phyloP scores from a whole-genome alignment of 2,113 vertebrate species.

The Sceloporus tristichus region DNA sequence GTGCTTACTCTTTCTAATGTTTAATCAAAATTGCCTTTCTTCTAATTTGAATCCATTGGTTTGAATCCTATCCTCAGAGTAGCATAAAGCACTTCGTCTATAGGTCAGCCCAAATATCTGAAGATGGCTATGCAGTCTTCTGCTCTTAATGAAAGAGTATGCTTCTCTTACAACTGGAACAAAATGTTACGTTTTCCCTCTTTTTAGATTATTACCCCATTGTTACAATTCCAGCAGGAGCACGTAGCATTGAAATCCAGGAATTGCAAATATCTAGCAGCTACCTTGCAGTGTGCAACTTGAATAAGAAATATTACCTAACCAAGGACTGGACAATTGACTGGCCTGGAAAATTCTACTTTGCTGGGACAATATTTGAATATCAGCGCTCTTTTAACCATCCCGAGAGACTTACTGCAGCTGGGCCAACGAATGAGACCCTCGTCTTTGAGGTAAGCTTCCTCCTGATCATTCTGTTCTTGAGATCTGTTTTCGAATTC shows the following conservation, averaged over 20 bases:
- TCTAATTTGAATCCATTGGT: no score
- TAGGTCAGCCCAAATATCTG: no score
- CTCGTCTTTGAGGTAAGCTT: slow-evolving; percentile 96
- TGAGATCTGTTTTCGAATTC: slow-evolving; percentile 69
- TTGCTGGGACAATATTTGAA: slow-evolving; percentile 90
- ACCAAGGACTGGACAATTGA: slow-evolving; percentile 94
- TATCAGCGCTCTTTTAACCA: slow-evolving; percentile 90
- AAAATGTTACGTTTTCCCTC: slow-evolving; percentile 2
- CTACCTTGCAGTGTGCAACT: slow-evolving; percentile 90
- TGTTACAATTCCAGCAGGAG: slow-evolving; percentile 89
- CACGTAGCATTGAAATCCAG: slow-evolving; percentile 86
- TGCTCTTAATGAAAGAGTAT: background rate
- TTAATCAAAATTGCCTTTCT: no score
- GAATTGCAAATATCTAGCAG: slow-evolving; percentile 90
- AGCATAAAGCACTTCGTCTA: no score
- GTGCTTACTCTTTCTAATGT: no score
- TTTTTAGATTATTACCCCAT: slow-evolving; percentile 89
- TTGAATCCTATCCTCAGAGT: no score
- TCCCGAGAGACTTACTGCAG: slow-evolving; percentile 88
- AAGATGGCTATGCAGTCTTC: no score
- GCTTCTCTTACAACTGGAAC: background rate
- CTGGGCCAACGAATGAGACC: slow-evolving; percentile 95
- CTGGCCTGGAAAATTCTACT: slow-evolving; percentile 94
- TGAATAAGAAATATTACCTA: slow-evolving; percentile 88
- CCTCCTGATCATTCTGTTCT: slow-evolving; percentile 52